Conservation (phyloP, 2,888 invertebrate species). For the Andrena bucephala region DNA sequence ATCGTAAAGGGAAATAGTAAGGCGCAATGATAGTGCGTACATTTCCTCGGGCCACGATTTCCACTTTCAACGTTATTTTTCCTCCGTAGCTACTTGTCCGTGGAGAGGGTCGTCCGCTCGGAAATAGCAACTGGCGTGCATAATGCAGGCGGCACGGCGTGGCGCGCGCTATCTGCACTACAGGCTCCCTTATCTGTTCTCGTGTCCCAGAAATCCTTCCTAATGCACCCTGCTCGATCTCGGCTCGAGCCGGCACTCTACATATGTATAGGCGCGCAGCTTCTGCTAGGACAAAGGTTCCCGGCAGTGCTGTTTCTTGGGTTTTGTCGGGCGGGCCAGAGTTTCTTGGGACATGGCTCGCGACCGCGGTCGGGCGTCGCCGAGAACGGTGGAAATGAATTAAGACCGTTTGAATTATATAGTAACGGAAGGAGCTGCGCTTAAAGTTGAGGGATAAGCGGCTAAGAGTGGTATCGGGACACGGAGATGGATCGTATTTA, state of each 20-base stretch:
- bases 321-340: not conserved
- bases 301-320: not conserved
- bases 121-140: constrained; percentile 48
- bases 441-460: not conserved
- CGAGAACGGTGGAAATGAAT: not conserved
- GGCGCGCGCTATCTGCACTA: constrained; percentile 24
- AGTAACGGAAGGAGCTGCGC: not conserved
- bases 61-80: constrained; percentile 6
- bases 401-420: not conserved
- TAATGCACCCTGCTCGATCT: constrained; percentile 52
- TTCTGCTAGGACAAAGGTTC: constrained; percentile 7
- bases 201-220: constrained; percentile 60
- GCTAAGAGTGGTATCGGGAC: not conserved
- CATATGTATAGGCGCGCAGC: not conserved
- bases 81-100: not conserved
- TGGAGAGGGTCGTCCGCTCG: constrained; percentile 5
- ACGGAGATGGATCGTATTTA: constrained; percentile 1
- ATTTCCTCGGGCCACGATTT: constrained; percentile 1
- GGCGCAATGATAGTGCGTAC: not conserved
- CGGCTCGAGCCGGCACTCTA: not conserved
- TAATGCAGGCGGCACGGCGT: constrained; percentile 33
- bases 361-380: not conserved
- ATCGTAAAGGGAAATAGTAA: not conserved
- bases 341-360: too few species aligned
- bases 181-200: constrained; percentile 49